Conservation (phyloP, 2,113 vertebrate species). For the Cyanoliseus patagonus region DNA sequence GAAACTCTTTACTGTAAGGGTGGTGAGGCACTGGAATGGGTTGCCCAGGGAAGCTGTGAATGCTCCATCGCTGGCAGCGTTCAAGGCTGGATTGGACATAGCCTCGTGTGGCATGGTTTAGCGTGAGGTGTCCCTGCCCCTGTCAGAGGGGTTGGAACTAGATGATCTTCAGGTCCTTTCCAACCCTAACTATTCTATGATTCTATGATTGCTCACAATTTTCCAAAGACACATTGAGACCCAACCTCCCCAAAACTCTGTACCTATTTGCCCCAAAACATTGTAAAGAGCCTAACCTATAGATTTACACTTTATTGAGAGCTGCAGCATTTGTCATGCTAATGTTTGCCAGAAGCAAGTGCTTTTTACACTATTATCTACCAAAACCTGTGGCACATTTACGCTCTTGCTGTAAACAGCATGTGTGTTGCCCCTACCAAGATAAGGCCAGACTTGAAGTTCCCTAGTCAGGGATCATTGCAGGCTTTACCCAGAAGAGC, state of each 20-base stretch:
- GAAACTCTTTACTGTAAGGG: too few relatives aligned
- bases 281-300: background rate
- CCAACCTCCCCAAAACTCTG: background rate
- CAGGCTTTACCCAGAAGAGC: background rate
- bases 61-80: too few relatives aligned
- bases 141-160: too few relatives aligned
- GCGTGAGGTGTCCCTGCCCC: too few relatives aligned
- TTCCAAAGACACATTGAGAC: background rate
- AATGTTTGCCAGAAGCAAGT: background rate
- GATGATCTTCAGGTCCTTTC: too few relatives aligned
- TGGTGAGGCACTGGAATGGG: too few relatives aligned
- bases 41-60: too few relatives aligned
- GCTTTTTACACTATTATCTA: background rate
- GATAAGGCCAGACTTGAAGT: background rate
- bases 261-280: background rate
- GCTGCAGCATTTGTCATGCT: background rate
- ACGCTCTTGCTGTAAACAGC: background rate
- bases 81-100: too few relatives aligned
- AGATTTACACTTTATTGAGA: background rate
- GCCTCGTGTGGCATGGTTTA: too few relatives aligned
- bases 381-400: background rate
- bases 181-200: too few relatives aligned
- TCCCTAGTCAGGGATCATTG: background rate
- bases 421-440: background rate
- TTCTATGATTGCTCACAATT: background rate